These are phyloP conservation scores for Zosterops borbonicus DNA, from an alignment of 2,113 vertebrate genomes.

Conservation along the genomic window DNA sequence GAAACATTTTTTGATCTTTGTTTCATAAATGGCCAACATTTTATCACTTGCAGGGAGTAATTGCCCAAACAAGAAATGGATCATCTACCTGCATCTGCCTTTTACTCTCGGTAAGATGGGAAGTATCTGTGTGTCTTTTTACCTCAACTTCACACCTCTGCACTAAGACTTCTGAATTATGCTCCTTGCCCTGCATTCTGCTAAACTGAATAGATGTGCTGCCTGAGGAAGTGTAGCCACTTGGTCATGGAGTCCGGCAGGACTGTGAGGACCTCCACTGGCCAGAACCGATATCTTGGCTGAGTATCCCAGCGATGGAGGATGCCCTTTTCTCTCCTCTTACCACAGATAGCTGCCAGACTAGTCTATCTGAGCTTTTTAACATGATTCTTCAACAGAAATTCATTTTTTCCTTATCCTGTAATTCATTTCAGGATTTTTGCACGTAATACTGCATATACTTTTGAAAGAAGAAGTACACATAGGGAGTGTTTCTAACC, in stretches of 20 bases:
- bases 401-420: not conserved
- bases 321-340: not conserved
- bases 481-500: not conserved
- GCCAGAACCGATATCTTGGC: not conserved
- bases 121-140: not conserved
- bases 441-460: not conserved
- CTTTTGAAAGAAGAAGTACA: not conserved
- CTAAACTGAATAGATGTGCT: not conserved
- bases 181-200: not conserved
- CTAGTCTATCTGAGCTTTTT: not conserved
- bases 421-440: not conserved
- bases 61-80: not conserved
- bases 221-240: not conserved
- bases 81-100: not conserved
- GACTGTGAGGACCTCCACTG: not conserved
- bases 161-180: not conserved
- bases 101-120: not conserved
- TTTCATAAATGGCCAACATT: not conserved
- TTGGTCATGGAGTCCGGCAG: not conserved
- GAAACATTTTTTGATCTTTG: fast-evolving
- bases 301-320: not conserved
- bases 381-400: not conserved
- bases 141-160: not conserved
- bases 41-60: not conserved
- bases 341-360: not conserved